Evolutionary conservation across 2,113 vertebrate genomes (phyloP), one percentile per base, ranked within the genome.

Genomic region (Oncorhynchus masou): DNA sequence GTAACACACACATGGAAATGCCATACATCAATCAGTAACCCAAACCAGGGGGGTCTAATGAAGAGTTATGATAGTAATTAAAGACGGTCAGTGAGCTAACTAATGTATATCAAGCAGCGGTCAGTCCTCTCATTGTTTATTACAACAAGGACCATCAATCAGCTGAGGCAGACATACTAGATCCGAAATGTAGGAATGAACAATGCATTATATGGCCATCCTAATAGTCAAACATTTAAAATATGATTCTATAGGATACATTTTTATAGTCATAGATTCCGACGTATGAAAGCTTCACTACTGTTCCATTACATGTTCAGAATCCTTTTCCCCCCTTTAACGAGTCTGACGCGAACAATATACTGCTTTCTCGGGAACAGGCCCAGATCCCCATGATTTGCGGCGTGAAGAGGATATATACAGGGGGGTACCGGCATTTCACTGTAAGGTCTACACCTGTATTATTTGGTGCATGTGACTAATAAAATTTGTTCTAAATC

Each of bases 21-120:
- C 39, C 27, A 73, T 66, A 79, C 82, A 81, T 45, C 39, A 11
- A 3, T 76, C 75, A 27, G 59, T 68, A 11, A 67, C 2, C 24
- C 11, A 45, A 45, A 9, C 39, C 39, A 45, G 22, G 64, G 2
- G 8, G 11, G 25, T 24, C 5, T 66, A 66, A 66, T 66, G 7
- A 66, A 13, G 25, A 25, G 64, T 2, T 29, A 25, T 15, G 19
- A 31, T 5, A 67, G 25, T n/a, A 22, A n/a, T 25, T 25, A 64
- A 64, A 25, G 60, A 66, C 19, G 22, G 25, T 66, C 25, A 27
- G 39, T 45, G 39, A 45, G 24, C 24, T 9, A 64, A 16, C n/a
- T n/a, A 64, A 24, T 66, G 22, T 27, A 12, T 9, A 12, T 15
- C 22, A 66, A 13, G 22, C 64, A 22, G 34, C 34, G 6, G 13